Base-by-base conservation (phyloP, 2,888 invertebrate genomes). In the Cepaea hortensis region DNA sequence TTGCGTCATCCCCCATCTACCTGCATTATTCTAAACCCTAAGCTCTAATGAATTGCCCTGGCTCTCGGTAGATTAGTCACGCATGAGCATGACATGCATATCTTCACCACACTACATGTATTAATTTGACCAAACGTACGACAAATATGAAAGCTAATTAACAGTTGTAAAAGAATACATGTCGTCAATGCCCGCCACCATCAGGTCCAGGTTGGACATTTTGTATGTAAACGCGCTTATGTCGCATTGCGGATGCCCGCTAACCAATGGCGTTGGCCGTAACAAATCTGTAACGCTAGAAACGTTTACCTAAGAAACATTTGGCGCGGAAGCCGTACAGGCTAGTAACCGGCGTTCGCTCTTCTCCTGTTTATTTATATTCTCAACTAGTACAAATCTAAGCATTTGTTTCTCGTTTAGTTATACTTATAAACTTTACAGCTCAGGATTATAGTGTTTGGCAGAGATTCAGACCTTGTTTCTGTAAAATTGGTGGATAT, bases 161-260 rank as follows among this genome's bases (percentile, higher is more conserved):
- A 55, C 55, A 55, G 55, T 55, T 55, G 6, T 6, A 55, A 11
- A 55, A 55, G 55, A 55, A 6, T 55, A 55, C 55, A 55, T 55
- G 11, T 55, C 55, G 55, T 55, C 55, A 9, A 55, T 13, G 62
- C 61, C 77, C 68, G 48, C 77, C 68, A 84, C 65, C n/a, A 68
- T n/a, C 81, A 48, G n/a, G 20, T 46, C 55, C 73, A 65, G 55
- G 80, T 68, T 65, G 73, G 76, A 86, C 86, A 86, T 62, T 75
- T 48, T 73, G 81, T 76, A 75, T 73, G 65, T 55, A 82, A 81
- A 82, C 65, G 82, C 50, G 82, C 62, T 76, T 65, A 81, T 88
- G 88, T 88, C 88, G 88, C 88, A 88, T 88, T 88, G 88, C 88
- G 84, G 88, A 88, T 87, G 84, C 84, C 81, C 70, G 62, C 70